Base-by-base conservation (phyloP, 2,113 vertebrate genomes). In the Reinhardtius hippoglossoides region DNA sequence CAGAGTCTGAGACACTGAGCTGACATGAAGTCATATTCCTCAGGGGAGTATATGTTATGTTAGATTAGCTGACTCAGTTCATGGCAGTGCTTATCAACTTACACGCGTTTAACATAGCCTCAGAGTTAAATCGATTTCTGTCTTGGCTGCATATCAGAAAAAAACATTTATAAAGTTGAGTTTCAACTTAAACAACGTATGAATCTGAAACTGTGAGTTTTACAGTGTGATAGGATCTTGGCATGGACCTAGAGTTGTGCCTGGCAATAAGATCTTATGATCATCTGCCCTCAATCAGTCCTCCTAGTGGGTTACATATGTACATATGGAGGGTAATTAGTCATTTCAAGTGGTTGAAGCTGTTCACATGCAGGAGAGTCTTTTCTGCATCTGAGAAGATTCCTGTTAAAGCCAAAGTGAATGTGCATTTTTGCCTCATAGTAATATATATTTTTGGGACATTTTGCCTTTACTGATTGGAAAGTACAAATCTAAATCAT, bases 261-360 rank as follows among this genome's bases (percentile, higher is more conserved):
- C 83, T 89, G 82, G 82, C 87, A 70, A 31, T 44, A 44, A 78
- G 61, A 80, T 87, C 87, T 84, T 65, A 24, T 3, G 21, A 78
- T 89, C 83, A 83, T 92, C 89, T 93, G 88, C 72, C 84, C 86
- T 74, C 84, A 84, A 79, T 86, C 85, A 86, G 80, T 44, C 68
- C 55, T 73, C 31, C 14, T 62, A 56, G 54, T 54, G 35, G 24
- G 55, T 71, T 44, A 48, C 14, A 31, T 31, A 31, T 74, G 76
- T 75, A 64, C 59, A 64, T 63, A 68, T 57, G 66, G 64, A 63
- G 69, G 76, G 74, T 69, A 80, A 83, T 93, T 90, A 89, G 89
- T 87, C 31, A 57, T 55, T 78, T 77, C 77, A 79, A 78, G 75
- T 69, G 73, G 78, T 56, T 84, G 64, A 86, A 71, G 81, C 63